These are phyloP conservation scores for Taeniopygia guttata DNA, from an alignment of 2,797 vertebrate genomes.

Conservation along the genomic window DNA sequence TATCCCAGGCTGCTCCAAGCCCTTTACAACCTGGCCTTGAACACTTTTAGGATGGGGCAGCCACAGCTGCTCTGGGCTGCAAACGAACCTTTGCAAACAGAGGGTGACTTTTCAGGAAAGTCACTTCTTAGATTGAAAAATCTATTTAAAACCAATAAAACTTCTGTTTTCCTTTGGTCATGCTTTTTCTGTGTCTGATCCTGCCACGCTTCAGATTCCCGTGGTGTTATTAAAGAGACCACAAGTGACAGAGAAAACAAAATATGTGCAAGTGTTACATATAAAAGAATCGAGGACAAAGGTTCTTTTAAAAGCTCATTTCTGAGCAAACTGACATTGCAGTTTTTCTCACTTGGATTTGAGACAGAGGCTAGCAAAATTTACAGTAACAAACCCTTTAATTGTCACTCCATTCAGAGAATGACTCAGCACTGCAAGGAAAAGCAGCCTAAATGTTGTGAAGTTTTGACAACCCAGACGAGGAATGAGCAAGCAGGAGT, in stretches of 20 bases:
- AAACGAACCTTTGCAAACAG: background rate
- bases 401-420: slow-evolving; percentile 29
- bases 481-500: slow-evolving; percentile 51
- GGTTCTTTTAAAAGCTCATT: background rate
- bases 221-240: background rate
- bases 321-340: background rate
- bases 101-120: background rate
- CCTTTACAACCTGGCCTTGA: rapidly evolving
- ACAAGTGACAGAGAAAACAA: slow-evolving; percentile 1
- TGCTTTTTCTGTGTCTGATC: background rate
- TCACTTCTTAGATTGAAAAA: background rate
- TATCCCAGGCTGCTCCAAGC: background rate
- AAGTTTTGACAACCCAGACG: slow-evolving; percentile 43
- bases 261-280: background rate
- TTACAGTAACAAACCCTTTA: slow-evolving; percentile 40
- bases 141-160: background rate
- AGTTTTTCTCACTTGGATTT: slow-evolving; percentile 8
- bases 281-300: background rate
- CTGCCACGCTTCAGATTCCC: background rate
- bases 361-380: slow-evolving; percentile 34
- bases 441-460: slow-evolving; percentile 54
- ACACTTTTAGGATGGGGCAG: background rate
- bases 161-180: background rate
- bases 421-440: slow-evolving; percentile 63
- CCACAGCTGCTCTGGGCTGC: background rate